Evolutionary conservation across 2,888 invertebrate species (phyloP).

Genomic region (Phaonia tiefii): DNA sequence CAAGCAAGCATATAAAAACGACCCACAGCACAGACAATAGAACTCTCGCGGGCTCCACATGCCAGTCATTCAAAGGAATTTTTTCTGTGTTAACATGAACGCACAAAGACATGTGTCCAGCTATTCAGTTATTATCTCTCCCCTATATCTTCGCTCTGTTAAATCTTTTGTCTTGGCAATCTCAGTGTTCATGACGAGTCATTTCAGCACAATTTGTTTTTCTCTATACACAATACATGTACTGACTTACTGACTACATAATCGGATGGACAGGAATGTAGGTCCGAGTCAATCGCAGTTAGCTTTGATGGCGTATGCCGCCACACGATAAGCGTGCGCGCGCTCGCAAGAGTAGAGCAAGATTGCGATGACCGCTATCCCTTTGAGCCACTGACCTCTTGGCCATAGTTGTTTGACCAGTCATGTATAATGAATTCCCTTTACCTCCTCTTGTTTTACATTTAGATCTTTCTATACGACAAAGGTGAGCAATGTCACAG

Average conservation of each 20-base stretch:
- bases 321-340: conserved; percentile 45
- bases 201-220: conserved; percentile 61
- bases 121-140: conserved; percentile 8
- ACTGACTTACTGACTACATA: conserved; percentile 12
- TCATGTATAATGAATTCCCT: conserved; percentile 46
- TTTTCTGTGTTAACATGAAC: neutral
- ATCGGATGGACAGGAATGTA: neutral
- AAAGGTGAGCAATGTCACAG: conserved; percentile 53
- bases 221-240: conserved; percentile 34
- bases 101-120: neutral
- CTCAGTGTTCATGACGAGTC: conserved; percentile 52
- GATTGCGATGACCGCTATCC: neutral
- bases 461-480: neutral
- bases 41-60: conserved; percentile 24
- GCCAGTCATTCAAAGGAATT: neutral
- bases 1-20: conserved; percentile 72
- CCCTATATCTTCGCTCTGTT: neutral
- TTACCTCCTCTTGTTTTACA: conserved; percentile 30
- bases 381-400: conserved; percentile 46
- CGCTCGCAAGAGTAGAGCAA: neutral
- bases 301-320: conserved; percentile 34
- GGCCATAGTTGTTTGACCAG: conserved; percentile 60
- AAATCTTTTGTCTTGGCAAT: conserved; percentile 15
- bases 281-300: conserved; percentile 4
- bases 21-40: conserved; percentile 51